Conservation (phyloP, 2,888 invertebrate genomes). For the Thysanoteuthis rhombus region DNA sequence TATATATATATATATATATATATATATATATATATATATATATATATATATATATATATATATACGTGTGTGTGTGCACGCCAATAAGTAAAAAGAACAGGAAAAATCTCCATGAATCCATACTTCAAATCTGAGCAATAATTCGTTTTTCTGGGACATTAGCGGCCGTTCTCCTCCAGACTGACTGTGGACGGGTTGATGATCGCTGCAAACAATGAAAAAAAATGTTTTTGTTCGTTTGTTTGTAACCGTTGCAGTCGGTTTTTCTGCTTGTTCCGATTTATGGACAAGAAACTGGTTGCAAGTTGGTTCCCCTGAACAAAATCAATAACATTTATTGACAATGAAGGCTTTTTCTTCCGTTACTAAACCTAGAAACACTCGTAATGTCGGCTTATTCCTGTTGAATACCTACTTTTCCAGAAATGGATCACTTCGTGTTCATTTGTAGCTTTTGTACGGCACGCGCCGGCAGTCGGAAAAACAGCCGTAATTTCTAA, state of each 20-base stretch:
- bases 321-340: not conserved
- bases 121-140: not conserved
- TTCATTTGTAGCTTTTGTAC: not conserved
- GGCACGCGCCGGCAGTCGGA: not conserved
- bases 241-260: not conserved
- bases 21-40: too few relatives aligned
- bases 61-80: too few relatives aligned
- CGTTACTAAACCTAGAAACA: not conserved
- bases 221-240: not conserved
- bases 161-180: not conserved
- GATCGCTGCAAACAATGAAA: not conserved
- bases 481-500: not conserved
- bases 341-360: not conserved
- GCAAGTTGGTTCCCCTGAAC: not conserved
- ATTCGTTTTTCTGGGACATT: not conserved
- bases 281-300: not conserved
- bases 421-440: not conserved
- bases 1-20: too few relatives aligned
- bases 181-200: not conserved
- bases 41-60: too few relatives aligned
- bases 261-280: not conserved
- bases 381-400: not conserved
- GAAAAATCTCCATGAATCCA: not conserved
- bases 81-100: not conserved
- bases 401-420: not conserved